These are phyloP conservation scores for Marmota flaviventris DNA, from an alignment of 2,113 vertebrate genomes.

Conservation along the genomic window DNA sequence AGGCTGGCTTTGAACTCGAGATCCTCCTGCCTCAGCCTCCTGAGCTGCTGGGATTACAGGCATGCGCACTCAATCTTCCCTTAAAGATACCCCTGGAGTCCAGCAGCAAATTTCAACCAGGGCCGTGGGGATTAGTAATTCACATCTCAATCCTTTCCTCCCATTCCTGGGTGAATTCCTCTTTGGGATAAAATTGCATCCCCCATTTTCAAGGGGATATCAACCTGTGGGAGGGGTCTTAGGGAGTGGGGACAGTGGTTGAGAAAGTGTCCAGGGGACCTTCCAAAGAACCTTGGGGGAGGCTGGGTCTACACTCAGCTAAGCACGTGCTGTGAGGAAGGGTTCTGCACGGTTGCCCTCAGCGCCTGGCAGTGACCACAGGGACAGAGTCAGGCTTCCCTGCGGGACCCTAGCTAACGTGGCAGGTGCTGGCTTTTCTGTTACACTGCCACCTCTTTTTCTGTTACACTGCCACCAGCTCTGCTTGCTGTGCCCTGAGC, in stretches of 20 bases:
- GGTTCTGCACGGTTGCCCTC: background rate
- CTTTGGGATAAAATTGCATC: background rate
- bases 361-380: background rate
- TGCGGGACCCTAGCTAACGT: background rate
- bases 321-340: background rate
- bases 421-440: background rate
- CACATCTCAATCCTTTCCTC: background rate
- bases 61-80: conserved; percentile 8
- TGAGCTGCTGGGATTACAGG: no score
- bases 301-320: background rate
- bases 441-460: background rate
- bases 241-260: background rate
- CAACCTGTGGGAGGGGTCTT: background rate
- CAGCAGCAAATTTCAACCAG: background rate
- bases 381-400: background rate
- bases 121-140: background rate
- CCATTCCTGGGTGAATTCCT: background rate
- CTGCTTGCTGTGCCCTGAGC: accelerated
- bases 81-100: conserved; percentile 41
- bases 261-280: background rate
- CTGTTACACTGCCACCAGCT: background rate
- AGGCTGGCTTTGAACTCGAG: no score
- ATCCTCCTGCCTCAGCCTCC: no score
- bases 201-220: background rate
- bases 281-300: background rate